Evolutionary conservation across 2,888 invertebrate genomes (phyloP).

Genomic region (Ptycholaimellus sp.): DNA sequence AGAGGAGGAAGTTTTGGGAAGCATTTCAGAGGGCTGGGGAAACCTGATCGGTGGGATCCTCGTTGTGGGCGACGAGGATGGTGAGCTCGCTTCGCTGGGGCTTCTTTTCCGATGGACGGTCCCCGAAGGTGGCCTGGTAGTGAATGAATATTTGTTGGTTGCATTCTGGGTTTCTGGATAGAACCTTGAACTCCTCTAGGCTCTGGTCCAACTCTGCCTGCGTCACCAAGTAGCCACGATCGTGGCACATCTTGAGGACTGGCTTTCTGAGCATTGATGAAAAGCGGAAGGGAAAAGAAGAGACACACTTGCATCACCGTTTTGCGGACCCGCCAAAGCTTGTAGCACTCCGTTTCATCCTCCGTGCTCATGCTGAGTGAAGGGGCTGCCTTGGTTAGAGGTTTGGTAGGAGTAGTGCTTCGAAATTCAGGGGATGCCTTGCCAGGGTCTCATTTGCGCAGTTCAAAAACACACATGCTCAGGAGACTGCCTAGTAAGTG

Average conservation of each 20-base stretch:
- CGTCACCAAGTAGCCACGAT: constrained; percentile 82
- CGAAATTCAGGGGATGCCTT: too few species aligned
- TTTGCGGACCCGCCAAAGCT: constrained; percentile 82
- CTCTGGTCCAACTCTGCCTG: constrained; percentile 97
- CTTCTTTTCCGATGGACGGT: constrained; percentile 47
- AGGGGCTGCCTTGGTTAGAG: background rate
- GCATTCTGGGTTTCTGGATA: constrained; percentile 23
- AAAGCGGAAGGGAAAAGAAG: constrained; percentile 21
- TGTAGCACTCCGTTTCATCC: constrained; percentile 88
- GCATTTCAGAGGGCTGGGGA: too few species aligned
- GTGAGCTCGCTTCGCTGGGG: constrained; percentile 68
- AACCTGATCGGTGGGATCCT: constrained; percentile 59
- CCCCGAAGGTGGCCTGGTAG: constrained; percentile 45
- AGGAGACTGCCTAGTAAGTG: too few species aligned
- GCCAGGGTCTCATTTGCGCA: too few species aligned
- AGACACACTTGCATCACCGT: constrained; percentile 72
- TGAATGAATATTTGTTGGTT: background rate
- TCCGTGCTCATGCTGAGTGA: constrained; percentile 31
- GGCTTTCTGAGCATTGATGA: constrained; percentile 18
- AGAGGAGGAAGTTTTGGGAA: too few species aligned
- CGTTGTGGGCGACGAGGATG: constrained; percentile 84
- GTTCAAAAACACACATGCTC: too few species aligned
- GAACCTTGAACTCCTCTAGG: constrained; percentile 77
- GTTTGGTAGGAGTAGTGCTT: too few species aligned
- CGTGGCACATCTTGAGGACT: constrained; percentile 54